Evolutionary conservation across 2,113 vertebrate genomes (phyloP), one percentile per base, ranked within the genome.

Genomic region (Corynorhinus townsendii): DNA sequence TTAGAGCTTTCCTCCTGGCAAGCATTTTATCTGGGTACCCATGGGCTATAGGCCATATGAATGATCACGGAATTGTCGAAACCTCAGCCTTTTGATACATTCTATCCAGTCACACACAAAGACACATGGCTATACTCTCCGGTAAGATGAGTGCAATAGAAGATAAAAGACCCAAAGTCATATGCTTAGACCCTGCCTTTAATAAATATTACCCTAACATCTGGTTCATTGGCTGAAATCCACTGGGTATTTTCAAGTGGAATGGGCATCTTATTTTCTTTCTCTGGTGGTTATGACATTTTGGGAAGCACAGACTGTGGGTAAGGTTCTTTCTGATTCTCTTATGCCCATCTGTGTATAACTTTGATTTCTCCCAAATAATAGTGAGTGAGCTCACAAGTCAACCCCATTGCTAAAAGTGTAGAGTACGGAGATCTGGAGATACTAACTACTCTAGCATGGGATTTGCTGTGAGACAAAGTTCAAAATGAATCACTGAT

Each of bases 401-500:
- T 28, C 94, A 94, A 68, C 24, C 30, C 38, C 56, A 64, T 82
- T 93, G 71, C 49, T 96, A 93, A 95, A 96, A 97, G 79, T 4
- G 26, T 8, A 56, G 64, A 93, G n/a, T 77, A 79, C 93, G 79
- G 68, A 89, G 43, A 66, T 89, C 64, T 90, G 45, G 68, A 96
- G 71, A n/a, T 81, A 59, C 83, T 93, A 95, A 92, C 49, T 75
- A 33, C 20, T 95, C 52, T 71, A 97, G 54, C n/a, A 30, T 81
- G 43, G 56, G 64, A 94, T 54, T 96, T 49, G 66, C 94, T 94
- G 77, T 79, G 56, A 96, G 88, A 28, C 91, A 38, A 33, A 17
- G 10, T 97, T 97, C 93, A 97, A 98, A 98, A 95, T 89, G 88
- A 97, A 45, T 54, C 89, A 81, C 14, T 84, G 95, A 97, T 93